phyloP scores from a whole-genome alignment of 2,888 invertebrate genomes.

The Diploptera punctata region DNA sequence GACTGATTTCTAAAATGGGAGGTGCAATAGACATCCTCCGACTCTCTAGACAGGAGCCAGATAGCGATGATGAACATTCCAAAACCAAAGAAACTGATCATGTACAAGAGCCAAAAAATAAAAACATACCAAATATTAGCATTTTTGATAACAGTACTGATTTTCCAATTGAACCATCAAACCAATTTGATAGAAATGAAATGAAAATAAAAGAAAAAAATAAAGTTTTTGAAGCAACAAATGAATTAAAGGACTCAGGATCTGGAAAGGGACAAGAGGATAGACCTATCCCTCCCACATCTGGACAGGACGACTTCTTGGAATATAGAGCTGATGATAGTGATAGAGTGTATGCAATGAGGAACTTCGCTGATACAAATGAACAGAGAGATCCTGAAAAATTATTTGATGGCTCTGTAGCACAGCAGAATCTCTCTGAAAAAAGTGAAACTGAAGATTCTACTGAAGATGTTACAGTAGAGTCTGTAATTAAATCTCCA shows the following conservation, averaged over 20 bases:
- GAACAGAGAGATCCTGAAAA: background rate
- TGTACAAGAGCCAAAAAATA: background rate
- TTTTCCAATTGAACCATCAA: background rate
- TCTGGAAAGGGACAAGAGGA: background rate
- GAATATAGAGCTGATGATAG: conserved; percentile 43
- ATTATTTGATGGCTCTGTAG: background rate
- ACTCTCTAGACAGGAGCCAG: background rate
- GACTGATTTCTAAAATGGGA: conserved; percentile 20
- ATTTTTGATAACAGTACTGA: background rate
- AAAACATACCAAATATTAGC: background rate
- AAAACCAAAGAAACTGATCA: background rate
- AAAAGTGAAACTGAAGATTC: background rate
- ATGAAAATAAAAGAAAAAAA: background rate
- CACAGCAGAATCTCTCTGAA: conserved; percentile 27
- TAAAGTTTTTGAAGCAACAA: background rate
- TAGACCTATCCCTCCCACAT: background rate
- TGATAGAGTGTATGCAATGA: conserved; percentile 33
- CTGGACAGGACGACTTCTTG: background rate
- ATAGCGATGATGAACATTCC: background rate
- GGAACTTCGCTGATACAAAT: background rate
- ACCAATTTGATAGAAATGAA: background rate
- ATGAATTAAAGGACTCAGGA: background rate
- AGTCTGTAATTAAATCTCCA: background rate
- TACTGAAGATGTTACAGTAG: background rate
- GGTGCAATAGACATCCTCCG: conserved; percentile 25